phyloP scores from a whole-genome alignment of 2,888 invertebrate species.

The Hoplodrina blanda region DNA sequence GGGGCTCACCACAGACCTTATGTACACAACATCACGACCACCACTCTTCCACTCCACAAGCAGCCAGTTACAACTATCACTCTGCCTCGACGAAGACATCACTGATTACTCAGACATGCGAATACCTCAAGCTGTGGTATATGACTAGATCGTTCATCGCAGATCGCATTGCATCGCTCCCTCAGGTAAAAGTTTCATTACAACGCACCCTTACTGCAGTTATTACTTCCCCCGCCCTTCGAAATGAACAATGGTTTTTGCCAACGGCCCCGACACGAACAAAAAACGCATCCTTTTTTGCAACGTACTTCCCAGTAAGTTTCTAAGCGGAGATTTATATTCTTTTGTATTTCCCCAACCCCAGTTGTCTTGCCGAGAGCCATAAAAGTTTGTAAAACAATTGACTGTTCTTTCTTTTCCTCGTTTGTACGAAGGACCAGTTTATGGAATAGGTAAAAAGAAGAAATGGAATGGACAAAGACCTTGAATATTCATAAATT shows the following conservation, averaged over 20 bases:
- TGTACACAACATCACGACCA: constrained; percentile 69
- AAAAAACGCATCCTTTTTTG: constrained; percentile 86
- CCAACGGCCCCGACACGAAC: constrained; percentile 74
- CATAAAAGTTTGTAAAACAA: constrained; percentile 68
- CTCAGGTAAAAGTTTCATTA: constrained; percentile 87
- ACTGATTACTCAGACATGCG: constrained; percentile 32
- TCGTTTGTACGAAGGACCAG: neutral
- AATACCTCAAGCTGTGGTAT: constrained; percentile 37
- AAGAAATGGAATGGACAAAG: neutral
- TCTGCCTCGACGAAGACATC: constrained; percentile 68
- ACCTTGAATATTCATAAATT: constrained; percentile 1
- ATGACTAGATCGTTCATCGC: constrained; percentile 52
- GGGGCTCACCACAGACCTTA: constrained; percentile 66
- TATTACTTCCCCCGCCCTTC: constrained; percentile 81
- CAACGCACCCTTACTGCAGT: constrained; percentile 82
- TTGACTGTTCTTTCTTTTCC: constrained; percentile 27
- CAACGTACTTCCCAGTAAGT: constrained; percentile 82
- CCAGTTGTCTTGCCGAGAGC: constrained; percentile 61
- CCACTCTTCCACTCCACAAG: constrained; percentile 78
- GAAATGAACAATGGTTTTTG: constrained; percentile 80
- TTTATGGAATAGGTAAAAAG: neutral
- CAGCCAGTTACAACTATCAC: constrained; percentile 80
- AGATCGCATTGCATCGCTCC: constrained; percentile 61
- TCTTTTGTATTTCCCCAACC: constrained; percentile 64
- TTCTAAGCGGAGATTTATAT: constrained; percentile 74